A percentile compares a stretch with the other conserved stretches of the same genome.
These are phyloP conservation scores for Cantharis lateralis DNA, from an alignment of 2,888 invertebrate species.

Conservation along the genomic window DNA sequence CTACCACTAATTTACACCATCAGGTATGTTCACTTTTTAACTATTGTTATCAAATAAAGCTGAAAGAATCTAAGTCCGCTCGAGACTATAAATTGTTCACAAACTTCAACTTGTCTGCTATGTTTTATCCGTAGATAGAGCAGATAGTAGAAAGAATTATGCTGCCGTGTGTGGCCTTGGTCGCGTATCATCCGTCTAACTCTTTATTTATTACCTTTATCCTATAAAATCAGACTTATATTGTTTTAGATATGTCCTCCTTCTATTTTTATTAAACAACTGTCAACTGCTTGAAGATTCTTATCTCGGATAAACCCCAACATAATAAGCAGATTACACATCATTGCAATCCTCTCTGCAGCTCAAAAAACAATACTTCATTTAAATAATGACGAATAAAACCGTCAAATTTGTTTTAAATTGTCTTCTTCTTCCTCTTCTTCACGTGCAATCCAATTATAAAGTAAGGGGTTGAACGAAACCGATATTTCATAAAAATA, in stretches of 20 bases:
- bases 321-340: conserved; percentile 24
- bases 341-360: conserved; percentile 15
- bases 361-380: conserved; percentile 24
- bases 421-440: background rate
- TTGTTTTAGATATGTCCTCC: conserved; percentile 43
- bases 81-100: conserved; percentile 50
- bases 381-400: conserved; percentile 16
- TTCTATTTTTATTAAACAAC: conserved; percentile 27
- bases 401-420: background rate
- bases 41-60: conserved; percentile 26
- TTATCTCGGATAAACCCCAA: conserved; percentile 21
- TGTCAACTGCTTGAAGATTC: conserved; percentile 21
- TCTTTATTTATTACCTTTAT: conserved; percentile 49
- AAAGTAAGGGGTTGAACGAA: background rate
- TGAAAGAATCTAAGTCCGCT: conserved; percentile 43
- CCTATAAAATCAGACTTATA: conserved; percentile 47
- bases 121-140: conserved; percentile 50
- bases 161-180: conserved; percentile 49
- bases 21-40: conserved; percentile 1
- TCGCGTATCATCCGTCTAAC: conserved; percentile 44
- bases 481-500: background rate
- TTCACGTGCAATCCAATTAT: background rate
- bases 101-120: conserved; percentile 47
- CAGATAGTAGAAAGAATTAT: conserved; percentile 50
- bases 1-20: conserved; percentile 22